Percentiles rank a stretch among this genome's conserved stretches.
phyloP scores from a whole-genome alignment of 2,113 vertebrate genomes.

The Haemorhous mexicanus region DNA sequence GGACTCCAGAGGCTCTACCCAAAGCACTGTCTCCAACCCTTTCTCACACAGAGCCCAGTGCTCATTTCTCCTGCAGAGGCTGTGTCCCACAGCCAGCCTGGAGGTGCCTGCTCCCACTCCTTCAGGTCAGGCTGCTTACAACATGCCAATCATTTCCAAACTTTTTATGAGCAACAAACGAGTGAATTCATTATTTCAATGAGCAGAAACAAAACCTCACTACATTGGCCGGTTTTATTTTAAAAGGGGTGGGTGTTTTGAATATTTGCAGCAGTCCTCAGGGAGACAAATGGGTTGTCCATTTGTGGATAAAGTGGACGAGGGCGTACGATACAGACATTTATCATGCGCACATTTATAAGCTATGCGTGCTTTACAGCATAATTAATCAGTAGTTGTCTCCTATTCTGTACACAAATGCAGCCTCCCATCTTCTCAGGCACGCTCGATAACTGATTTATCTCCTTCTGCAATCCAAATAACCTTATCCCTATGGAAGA shows the following conservation, averaged over 20 bases:
- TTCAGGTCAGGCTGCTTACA: background rate
- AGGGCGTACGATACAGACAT: background rate
- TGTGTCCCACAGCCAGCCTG: background rate
- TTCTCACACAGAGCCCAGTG: background rate
- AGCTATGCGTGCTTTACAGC: background rate
- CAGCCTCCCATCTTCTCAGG: background rate
- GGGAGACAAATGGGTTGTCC: background rate
- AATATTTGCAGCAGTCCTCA: background rate
- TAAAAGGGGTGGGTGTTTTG: background rate
- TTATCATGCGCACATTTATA: background rate
- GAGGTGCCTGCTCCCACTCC: too few species aligned
- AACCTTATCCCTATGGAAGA: background rate
- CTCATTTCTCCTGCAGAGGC: background rate
- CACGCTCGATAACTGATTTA: background rate
- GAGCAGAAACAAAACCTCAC: background rate
- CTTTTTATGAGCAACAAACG: background rate
- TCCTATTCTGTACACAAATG: background rate
- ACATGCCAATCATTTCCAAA: background rate
- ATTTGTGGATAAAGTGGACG: background rate
- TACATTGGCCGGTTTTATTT: background rate
- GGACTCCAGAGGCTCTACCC: background rate
- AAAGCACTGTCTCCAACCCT: background rate
- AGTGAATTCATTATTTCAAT: background rate
- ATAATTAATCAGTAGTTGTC: slow-evolving; percentile 13
- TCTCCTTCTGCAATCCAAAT: background rate